Conservation (phyloP, 1,140 invertebrate genomes). For the Drosophila mauritiana region DNA sequence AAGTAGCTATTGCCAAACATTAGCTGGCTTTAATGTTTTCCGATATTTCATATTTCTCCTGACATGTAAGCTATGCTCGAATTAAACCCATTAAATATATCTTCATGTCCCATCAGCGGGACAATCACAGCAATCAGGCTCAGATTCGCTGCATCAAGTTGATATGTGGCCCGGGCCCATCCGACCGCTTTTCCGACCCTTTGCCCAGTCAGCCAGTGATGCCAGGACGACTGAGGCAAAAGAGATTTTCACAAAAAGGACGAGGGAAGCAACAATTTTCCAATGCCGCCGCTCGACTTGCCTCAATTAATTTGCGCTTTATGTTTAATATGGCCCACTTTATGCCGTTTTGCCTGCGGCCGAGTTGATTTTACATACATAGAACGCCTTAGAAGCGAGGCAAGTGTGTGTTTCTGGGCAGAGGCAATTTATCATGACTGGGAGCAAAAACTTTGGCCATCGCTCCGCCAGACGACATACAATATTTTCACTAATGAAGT, state of each 20-base stretch:
- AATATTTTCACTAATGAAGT: constrained; percentile 83
- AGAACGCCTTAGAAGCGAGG: constrained; percentile 26
- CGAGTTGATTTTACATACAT: constrained; percentile 80
- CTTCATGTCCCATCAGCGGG: neutral
- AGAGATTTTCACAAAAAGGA: constrained; percentile 22
- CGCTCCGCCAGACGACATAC: constrained; percentile 37
- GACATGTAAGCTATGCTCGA: neutral
- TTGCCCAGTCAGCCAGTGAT: constrained; percentile 41
- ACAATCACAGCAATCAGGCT: constrained; percentile 52
- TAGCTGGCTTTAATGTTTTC: too few species aligned
- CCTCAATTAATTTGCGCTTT: constrained; percentile 82
- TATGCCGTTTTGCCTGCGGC: constrained; percentile 54
- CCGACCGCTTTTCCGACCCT: constrained; percentile 52
- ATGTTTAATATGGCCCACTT: constrained; percentile 71
- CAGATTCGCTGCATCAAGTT: constrained; percentile 20
- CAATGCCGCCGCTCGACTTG: constrained; percentile 42
- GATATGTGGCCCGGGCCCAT: constrained; percentile 41
- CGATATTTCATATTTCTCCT: too few species aligned
- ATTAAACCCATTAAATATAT: constrained; percentile 8
- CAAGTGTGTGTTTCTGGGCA: constrained; percentile 17
- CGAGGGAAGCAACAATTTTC: constrained; percentile 47
- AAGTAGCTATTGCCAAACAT: neutral
- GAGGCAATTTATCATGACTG: constrained; percentile 67
- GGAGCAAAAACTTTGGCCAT: constrained; percentile 8
- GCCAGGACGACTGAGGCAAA: constrained; percentile 18